Evolutionary conservation across 2,888 invertebrate species (phyloP), one percentile per base, ranked within the genome.

Genomic region (Lasioglossum vierecki): DNA sequence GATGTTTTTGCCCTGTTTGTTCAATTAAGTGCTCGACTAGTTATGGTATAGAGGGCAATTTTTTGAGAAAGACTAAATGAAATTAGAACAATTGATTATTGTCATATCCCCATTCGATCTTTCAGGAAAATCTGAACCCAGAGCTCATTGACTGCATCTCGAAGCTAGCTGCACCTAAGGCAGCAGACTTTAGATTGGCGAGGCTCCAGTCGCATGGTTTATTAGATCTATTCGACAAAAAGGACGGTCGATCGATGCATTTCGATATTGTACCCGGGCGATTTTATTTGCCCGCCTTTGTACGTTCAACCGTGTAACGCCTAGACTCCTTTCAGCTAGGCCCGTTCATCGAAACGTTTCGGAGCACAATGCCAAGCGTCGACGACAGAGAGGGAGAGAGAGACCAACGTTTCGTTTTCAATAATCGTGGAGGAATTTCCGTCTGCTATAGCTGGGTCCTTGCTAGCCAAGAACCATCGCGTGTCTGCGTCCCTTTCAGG

Each of bases 121-220:
- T 35, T 4, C 11, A n/a, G 30, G 44, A 13, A 3, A 4, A 1
- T 39, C n/a, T 2, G 15, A 18, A n/a, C 26, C 18, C 22, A n/a
- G 63, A 35, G 57, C 44, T n/a, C 13, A 11, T 0, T 80, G 70
- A 73, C 49, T 71, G 75, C 79, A 73, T 79, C 73, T 49, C 57
- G 80, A 63, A 85, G 85, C 79, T 77, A 84, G 89, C 82, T 84
- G 90, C 89, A 88, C 80, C 83, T 68, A 49, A 70, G 77, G 84
- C 68, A 79, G 88, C 90, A 92, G 92, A 92, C 93, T 93, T 92
- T 90, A 83, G 83, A 79, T 93, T 93, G 93, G 93, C 92, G 76
- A 79, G 63, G 85, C 77, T 92, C 93, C 93, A 93, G 90, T 85
- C 91, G 90, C 90, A 89, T 88, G 88, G 90, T 92, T 93, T 93